Conservation (phyloP, 23 tunicate genomes). For the Ciona savignyi region DNA sequence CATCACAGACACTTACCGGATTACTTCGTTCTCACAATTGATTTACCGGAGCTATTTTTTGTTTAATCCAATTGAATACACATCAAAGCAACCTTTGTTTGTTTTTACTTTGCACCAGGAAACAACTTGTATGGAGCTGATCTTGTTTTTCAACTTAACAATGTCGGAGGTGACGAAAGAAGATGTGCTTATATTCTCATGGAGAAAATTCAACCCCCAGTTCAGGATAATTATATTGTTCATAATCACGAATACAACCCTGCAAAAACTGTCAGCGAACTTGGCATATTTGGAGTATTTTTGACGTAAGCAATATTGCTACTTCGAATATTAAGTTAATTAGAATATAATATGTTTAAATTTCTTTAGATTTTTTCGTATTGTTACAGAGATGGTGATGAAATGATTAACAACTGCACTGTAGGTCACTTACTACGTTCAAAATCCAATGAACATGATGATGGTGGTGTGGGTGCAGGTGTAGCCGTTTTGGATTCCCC, state of each 20-base stretch:
- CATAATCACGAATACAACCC: not conserved
- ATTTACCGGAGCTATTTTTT: too few relatives aligned
- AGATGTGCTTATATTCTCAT: slow-evolving; percentile 62
- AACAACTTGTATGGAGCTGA: slow-evolving; percentile 76
- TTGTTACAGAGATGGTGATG: slow-evolving; percentile 46
- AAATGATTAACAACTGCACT: slow-evolving; percentile 16
- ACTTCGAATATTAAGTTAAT: too few relatives aligned
- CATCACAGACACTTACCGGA: too few relatives aligned
- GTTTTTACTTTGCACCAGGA: slow-evolving; percentile 28
- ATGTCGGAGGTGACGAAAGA: slow-evolving; percentile 28
- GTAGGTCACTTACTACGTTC: slow-evolving; percentile 85
- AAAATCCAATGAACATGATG: slow-evolving; percentile 50
- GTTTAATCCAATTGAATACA: too few relatives aligned
- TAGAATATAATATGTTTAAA: too few relatives aligned
- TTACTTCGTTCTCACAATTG: too few relatives aligned
- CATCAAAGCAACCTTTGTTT: too few relatives aligned
- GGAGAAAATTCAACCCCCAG: slow-evolving; percentile 59
- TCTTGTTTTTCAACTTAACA: slow-evolving; percentile 20
- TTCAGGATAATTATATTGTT: slow-evolving; percentile 13
- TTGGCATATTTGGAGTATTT: slow-evolving; percentile 70
- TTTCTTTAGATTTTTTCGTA: too few relatives aligned
- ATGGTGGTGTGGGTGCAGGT: slow-evolving; percentile 78
- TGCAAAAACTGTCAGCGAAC: slow-evolving; percentile 46
- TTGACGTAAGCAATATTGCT: slow-evolving; percentile 78
- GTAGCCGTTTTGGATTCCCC: slow-evolving; percentile 84